A percentile compares a stretch with the other conserved stretches of the same genome.
Evolutionary conservation across 30 jellyfish, hydroid and myxozoan genomes (phyloP).

Genomic region (Nemopilema nomurai): DNA sequence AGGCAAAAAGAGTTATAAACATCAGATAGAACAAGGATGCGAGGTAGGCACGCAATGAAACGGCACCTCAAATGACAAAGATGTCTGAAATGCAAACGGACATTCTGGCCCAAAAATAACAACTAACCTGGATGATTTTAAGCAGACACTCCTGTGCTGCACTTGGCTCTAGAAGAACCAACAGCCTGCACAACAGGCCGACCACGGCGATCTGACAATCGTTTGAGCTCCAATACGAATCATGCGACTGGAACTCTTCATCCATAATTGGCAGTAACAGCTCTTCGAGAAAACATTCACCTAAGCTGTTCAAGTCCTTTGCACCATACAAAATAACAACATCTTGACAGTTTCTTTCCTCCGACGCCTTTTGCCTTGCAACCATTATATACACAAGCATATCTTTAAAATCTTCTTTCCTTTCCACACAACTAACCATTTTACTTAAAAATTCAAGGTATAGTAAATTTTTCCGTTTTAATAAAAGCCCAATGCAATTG

Average conservation of each 20-base stretch:
- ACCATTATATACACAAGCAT: conserved; percentile 8
- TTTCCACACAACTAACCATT: conserved; percentile 13
- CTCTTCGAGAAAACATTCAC: not conserved
- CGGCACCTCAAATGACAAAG: no score
- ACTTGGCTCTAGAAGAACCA: not conserved
- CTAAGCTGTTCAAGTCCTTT: not conserved
- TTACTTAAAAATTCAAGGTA: conserved; percentile 31
- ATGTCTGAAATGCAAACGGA: no score
- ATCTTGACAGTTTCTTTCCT: not conserved
- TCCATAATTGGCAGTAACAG: conserved; percentile 27
- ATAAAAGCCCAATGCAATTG: conserved; percentile 16
- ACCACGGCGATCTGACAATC: conserved; percentile 57
- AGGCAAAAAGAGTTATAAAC: no score
- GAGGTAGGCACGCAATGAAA: no score
- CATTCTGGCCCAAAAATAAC: no score
- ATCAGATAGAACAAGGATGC: no score
- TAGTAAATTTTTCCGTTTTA: not conserved
- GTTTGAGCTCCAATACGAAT: conserved; percentile 45
- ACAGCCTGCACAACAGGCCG: conserved; percentile 23
- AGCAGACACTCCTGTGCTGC: not conserved
- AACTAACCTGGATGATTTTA: conserved; percentile 8
- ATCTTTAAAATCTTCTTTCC: conserved; percentile 1
- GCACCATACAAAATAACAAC: not conserved
- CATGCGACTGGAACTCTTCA: not conserved
- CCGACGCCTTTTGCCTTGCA: not conserved